Evolutionary conservation across 2,113 vertebrate species (phyloP), one percentile per base, ranked within the genome.

Genomic region (Poeciliopsis prolifica): DNA sequence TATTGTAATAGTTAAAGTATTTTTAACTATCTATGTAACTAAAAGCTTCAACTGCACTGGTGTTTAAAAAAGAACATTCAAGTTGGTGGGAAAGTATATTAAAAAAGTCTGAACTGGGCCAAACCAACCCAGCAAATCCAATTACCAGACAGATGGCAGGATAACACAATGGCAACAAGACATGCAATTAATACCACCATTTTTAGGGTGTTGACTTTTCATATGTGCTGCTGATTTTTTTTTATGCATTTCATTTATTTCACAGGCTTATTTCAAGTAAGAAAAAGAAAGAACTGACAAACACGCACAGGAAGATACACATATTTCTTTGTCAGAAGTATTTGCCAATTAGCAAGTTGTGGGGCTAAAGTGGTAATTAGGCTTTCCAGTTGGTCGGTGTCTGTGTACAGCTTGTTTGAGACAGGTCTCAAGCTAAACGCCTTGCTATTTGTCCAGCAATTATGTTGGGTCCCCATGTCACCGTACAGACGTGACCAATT

Each of bases 391-490:
- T 76, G 79, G 78, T 80, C 85, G 86, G 84, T 91, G 87, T 87
- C 90, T 91, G 87, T 87, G 79, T 85, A 86, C 89, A 84, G 89
- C 90, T 93, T 86, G 84, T 88, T 84, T 28, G 73, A 88, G 91
- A 91, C 91, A 86, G 90, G 89, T 90, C 89, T 83, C 84, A 90
- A 88, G 87, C 91, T 93, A 90, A 95, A 92, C 75, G 77, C 85
- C 84, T 86, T 77, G 37, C 91, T 94, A 87, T 94, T 95, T 94
- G 93, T 94, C 91, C 91, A 81, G 87, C 93, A 93, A 94, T 94
- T 91, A 93, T 91, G 87, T 89, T 88, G 90, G 92, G 92, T 93
- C 92, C 87, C 90, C 51, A 74, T 92, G 93, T 94, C 92, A 91
- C 80, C 74, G 75, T 85, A 83, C 90, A 92, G 90, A 93, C 87